Percentiles rank a stretch among this genome's conserved stretches.
These are phyloP conservation scores for Neopelma chrysocephalum DNA, from an alignment of 2,797 vertebrate genomes.

Conservation along the genomic window DNA sequence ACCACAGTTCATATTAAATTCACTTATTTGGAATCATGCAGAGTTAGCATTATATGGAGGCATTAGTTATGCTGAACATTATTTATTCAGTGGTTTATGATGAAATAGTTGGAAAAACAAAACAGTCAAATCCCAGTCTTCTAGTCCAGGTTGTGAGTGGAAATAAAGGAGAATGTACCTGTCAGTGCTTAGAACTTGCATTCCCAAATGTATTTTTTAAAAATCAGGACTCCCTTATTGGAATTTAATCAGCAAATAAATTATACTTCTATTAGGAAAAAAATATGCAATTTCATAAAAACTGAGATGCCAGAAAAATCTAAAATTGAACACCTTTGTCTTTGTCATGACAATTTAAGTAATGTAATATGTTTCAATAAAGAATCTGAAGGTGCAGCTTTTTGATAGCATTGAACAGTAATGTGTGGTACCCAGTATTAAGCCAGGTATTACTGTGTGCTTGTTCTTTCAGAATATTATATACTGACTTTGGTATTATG, in stretches of 20 bases:
- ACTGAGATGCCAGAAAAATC: constrained; percentile 2
- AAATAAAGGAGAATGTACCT: neutral
- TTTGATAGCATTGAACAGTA: constrained; percentile 34
- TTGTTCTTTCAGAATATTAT: constrained; percentile 37
- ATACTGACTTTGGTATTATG: constrained; percentile 1
- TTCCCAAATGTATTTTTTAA: neutral
- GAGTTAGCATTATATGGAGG: neutral
- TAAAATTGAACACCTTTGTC: constrained; percentile 53
- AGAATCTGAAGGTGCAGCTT: constrained; percentile 23
- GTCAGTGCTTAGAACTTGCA: neutral
- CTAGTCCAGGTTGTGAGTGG: neutral
- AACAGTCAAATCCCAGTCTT: neutral
- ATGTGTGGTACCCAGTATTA: constrained; percentile 3
- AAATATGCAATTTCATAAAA: constrained; percentile 28
- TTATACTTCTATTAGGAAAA: neutral
- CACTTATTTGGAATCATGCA: neutral
- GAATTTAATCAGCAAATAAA: constrained; percentile 45
- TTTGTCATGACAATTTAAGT: constrained; percentile 42
- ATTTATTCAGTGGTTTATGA: constrained; percentile 1
- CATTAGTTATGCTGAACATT: neutral
- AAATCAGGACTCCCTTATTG: neutral
- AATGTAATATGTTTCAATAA: constrained; percentile 51
- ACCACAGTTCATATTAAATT: neutral
- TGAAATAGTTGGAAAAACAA: constrained; percentile 22
- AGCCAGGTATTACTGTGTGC: constrained; percentile 9